phyloP scores from a whole-genome alignment of 2,113 vertebrate genomes.

The Phylloscopus trochiloides region DNA sequence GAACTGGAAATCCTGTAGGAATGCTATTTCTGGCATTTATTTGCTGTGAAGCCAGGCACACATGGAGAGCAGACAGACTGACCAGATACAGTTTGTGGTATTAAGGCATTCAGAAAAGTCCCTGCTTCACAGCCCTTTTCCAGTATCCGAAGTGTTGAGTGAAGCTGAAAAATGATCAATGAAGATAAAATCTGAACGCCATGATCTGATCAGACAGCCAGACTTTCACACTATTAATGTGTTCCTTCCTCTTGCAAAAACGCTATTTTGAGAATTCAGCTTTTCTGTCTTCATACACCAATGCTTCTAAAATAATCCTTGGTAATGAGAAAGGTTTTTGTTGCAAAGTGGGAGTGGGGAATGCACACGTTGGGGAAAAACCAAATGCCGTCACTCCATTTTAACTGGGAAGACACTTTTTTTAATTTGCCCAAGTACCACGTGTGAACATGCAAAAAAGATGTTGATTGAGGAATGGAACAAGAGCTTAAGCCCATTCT shows the following conservation, averaged over 20 bases:
- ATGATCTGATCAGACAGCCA: constrained; percentile 42
- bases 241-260: constrained; percentile 36
- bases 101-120: constrained; percentile 60
- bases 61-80: constrained; percentile 65
- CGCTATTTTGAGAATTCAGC: neutral
- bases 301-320: neutral
- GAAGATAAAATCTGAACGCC: constrained; percentile 47
- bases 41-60: constrained; percentile 65
- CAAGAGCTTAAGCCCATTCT: neutral
- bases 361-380: neutral
- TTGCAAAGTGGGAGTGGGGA: neutral
- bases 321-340: constrained; percentile 8
- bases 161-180: constrained; percentile 50
- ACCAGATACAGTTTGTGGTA: constrained; percentile 70
- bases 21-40: constrained; percentile 74
- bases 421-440: neutral
- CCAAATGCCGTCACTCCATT: neutral
- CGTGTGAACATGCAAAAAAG: neutral
- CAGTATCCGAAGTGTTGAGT: constrained; percentile 42
- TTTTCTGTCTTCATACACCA: constrained; percentile 20
- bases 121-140: constrained; percentile 15
- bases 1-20: constrained; percentile 74
- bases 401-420: neutral
- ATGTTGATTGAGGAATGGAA: neutral
- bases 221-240: constrained; percentile 18